Evolutionary conservation across 2,888 invertebrate species (phyloP), one percentile per base, ranked within the genome.

Genomic region (Pterobdella sp.): DNA sequence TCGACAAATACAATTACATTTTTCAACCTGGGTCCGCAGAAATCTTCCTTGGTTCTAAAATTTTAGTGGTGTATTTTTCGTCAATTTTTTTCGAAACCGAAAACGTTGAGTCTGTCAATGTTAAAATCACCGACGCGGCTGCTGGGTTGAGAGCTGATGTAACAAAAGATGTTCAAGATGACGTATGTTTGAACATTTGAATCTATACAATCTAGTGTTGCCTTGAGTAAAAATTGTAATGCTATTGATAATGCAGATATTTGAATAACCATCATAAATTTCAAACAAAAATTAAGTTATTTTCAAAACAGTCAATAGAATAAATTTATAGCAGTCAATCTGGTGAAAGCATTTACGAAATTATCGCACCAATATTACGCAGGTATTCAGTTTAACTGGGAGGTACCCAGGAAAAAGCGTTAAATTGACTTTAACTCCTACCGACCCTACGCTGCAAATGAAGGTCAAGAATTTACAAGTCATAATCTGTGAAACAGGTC

Each of bases 381-480:
- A 71, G 71, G 60, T 71, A 26, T 56, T 71, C 63, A 35, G n/a
- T 34, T n/a, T 71, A 34, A 63, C 29, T 60, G 71, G 63, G 7
- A 22, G 63, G 37, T 71, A 63, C 36, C 31, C 71, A 22, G 71
- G 71, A 34, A 56, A 32, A 52, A 36, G 18, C 18, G 36, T 71
- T 1, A 29, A 26, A 1, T 63, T 71, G 31, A 60, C n/a, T 18
- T 34, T 71, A 1, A 32, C 32, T 22, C 63, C 71, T 22, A 7
- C 34, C 22, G 37, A 63, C 29, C 14, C 60, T 14, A 34, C 18
- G 18, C 1, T 34, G 10, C 56, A 29, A 26, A 35, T 63, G 32
- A 32, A 29, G n/a, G 36, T 71, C 1, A 31, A n/a, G n/a, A 63
- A 34, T 3, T 32, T 71, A 22, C 32, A 60, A 35, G 63, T 63